Conservation (phyloP, 2,888 invertebrate genomes). For the Phyllotreta cruciferae region DNA sequence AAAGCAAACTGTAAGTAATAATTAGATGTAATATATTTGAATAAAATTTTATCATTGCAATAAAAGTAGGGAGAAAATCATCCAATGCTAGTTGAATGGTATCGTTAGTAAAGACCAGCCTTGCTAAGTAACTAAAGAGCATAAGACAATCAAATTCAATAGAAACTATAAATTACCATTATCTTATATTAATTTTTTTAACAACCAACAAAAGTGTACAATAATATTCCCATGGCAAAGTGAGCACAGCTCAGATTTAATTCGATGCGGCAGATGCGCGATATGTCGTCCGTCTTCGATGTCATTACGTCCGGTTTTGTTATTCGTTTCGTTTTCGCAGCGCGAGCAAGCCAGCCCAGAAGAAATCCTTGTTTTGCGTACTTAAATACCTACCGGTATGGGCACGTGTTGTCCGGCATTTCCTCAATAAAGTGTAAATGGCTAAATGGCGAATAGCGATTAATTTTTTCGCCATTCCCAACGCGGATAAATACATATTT, state of each 20-base stretch:
- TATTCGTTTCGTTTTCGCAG: background rate
- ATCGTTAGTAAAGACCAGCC: too few relatives aligned
- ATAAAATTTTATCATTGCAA: too few relatives aligned
- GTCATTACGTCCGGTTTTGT: conserved; percentile 5
- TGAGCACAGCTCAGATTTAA: background rate
- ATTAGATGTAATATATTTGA: too few relatives aligned
- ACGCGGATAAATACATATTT: conserved; percentile 4
- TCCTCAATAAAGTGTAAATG: conserved; percentile 29
- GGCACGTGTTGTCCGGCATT: conserved; percentile 19
- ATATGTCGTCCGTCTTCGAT: background rate
- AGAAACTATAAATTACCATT: too few relatives aligned
- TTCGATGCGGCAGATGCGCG: conserved; percentile 7
- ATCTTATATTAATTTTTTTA: too few relatives aligned
- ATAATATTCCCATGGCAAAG: background rate
- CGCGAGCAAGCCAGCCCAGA: too few relatives aligned
- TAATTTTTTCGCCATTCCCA: conserved; percentile 9
- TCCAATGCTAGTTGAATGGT: too few relatives aligned
- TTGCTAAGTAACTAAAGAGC: too few relatives aligned
- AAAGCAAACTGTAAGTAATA: too few relatives aligned
- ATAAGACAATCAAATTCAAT: too few relatives aligned
- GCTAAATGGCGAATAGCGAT: conserved; percentile 17
- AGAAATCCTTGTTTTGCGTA: conserved; percentile 14
- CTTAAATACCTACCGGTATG: conserved; percentile 7
- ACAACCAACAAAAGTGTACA: too few relatives aligned
- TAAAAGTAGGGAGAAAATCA: too few relatives aligned